Base-by-base conservation (phyloP, 2,888 invertebrate genomes). In the Acrobasis repandana region DNA sequence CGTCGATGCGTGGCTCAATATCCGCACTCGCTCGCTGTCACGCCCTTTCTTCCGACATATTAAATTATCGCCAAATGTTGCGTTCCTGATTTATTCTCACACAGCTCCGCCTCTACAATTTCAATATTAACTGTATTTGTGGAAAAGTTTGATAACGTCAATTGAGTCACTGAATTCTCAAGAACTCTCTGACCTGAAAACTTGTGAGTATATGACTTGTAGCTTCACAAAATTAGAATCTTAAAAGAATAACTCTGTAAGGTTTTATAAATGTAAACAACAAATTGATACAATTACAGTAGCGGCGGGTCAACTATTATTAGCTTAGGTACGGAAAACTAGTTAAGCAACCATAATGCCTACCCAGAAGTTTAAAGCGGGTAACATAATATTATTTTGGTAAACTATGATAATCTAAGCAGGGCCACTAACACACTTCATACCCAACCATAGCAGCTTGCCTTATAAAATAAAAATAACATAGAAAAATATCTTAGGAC, bases 31-130 rank as follows among this genome's bases (percentile, higher is more conserved):
- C 60, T 57, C 73, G 72, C 72, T 74, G 73, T 76, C 77, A 73
- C 64, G 64, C 62, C 73, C 75, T 74, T 81, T 79, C 75, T 82
- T 79, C 76, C 79, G 67, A 75, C 74, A 83, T 86, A 86, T 86
- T 85, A 87, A 88, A 85, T 86, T 81, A 86, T 84, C 79, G 79
- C 82, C 82, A 84, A 84, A 82, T 83, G 85, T 83, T 81, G 73
- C 82, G 76, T 79, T 69, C 68, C 70, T 78, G 80, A 81, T 83
- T 82, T 81, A 82, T 82, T 77, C 76, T 64, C 72, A 75, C 70
- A 69, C 64, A 63, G 60, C 63, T 64, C 62, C 63, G 63, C 65
- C 67, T 65, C 63, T 63, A 69, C 63, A 61, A 60, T 64, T 65
- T 64, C 67, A 67, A 65, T 63, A 65, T 65, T 63, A 63, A 63